Conservation (phyloP, 2,113 vertebrate genomes). For the Lathamus discolor region DNA sequence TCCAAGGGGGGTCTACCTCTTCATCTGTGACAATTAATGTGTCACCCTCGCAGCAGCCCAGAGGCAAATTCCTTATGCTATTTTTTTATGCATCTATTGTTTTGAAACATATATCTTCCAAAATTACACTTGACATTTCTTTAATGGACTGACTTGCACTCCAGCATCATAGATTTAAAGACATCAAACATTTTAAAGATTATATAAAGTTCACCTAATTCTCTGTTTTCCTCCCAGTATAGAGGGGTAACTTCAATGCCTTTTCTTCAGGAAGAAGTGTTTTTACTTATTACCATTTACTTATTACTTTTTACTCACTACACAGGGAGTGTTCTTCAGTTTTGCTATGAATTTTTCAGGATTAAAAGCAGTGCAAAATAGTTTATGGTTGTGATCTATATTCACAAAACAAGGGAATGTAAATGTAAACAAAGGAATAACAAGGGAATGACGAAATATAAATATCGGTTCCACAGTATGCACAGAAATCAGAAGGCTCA, state of each 20-base stretch:
- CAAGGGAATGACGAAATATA: background rate
- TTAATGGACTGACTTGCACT: conserved; percentile 37
- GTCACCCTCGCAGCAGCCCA: conserved; percentile 32
- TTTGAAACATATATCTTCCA: conserved; percentile 48
- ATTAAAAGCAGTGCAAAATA: background rate
- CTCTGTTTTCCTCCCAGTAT: background rate
- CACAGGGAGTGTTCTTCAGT: background rate
- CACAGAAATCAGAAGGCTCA: background rate
- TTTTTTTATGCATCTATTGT: conserved; percentile 58
- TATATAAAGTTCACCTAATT: background rate
- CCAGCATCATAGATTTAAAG: background rate
- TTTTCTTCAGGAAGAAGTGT: background rate
- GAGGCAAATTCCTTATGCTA: conserved; percentile 50
- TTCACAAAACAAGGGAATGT: background rate
- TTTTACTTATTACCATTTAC: background rate
- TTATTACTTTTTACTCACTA: background rate
- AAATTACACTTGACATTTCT: conserved; percentile 53
- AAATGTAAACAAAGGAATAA: conserved; percentile 5
- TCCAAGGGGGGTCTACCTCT: conserved; percentile 36
- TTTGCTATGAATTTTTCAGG: background rate
- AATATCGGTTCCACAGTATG: background rate
- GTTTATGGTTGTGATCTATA: conserved; percentile 16
- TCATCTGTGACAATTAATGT: conserved; percentile 60
- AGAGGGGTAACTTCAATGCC: background rate
- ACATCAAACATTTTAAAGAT: background rate